Base-by-base conservation (phyloP, 2,888 invertebrate species). In the Drosophila monieri region DNA sequence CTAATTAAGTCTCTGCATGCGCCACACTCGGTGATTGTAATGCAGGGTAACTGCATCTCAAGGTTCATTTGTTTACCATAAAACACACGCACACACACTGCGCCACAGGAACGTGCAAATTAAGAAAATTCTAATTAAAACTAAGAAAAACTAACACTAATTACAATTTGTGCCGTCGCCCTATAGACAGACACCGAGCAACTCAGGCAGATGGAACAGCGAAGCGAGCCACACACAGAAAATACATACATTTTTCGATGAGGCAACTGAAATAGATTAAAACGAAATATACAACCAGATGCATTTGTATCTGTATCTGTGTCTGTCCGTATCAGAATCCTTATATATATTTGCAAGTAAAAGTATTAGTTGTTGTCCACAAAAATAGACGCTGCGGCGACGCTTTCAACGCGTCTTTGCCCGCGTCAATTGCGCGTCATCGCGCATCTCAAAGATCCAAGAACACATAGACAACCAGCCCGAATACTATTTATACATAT, bases 371-470 rank as follows among this genome's bases (percentile, higher is more conserved):
- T 62, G 35, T 27, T 62, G 64, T 60, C 52, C 76, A 83, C 67
- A 59, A 83, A 81, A 81, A 81, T 81, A 81, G 85, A 83, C 47
- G 41, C 56, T 35, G 60, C 73, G 66, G 68, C 65, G 80, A 74
- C 78, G 67, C 70, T 86, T 86, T 84, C 81, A 84, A 84, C 84
- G 84, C 84, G 79, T 84, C 86, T 84, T 86, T 86, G 75, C 73
- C 61, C 77, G 85, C 88, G 74, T 88, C 85, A 88, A 89, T 88
- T 88, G 88, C 80, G 85, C 89, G 81, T 89, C 85, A 88, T 85
- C 88, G 77, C 88, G 77, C 70, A 61, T 55, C 66, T 66, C 66
- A 66, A 66, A 66, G 57, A 66, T 66, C 66, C 49, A 56, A 65
- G 43, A 65, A 65, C 39, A 65, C 39, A 54, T 55, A 65, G 43